Percentiles rank a stretch among this genome's conserved stretches.
phyloP scores from a whole-genome alignment of 2,113 vertebrate species.

The Ceyx melanurus region DNA sequence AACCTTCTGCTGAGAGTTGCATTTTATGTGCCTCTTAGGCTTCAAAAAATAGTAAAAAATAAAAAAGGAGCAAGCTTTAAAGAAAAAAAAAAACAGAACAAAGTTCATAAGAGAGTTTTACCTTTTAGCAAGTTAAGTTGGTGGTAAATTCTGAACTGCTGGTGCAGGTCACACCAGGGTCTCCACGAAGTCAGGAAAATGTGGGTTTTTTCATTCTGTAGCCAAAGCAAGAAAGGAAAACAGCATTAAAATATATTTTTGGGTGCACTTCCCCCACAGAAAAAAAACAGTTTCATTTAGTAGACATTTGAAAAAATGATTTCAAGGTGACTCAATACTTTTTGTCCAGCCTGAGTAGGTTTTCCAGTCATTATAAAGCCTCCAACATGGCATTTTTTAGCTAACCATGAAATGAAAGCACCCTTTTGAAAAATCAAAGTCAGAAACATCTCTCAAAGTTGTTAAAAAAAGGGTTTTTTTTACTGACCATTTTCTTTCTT shows the following conservation, averaged over 20 bases:
- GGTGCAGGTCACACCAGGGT: neutral
- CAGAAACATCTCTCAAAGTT: neutral
- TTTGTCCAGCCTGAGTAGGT: neutral
- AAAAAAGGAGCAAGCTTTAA: neutral
- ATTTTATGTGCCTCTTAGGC: conserved; percentile 31
- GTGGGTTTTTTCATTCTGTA: neutral
- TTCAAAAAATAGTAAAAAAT: neutral
- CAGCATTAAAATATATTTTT: neutral
- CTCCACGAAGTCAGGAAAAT: neutral
- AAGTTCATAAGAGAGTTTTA: neutral
- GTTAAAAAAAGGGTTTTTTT: neutral
- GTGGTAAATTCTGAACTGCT: neutral
- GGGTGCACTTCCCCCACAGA: neutral
- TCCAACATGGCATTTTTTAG: neutral
- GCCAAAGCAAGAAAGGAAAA: neutral
- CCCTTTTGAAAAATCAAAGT: neutral
- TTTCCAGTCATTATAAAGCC: neutral
- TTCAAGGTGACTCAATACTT: neutral
- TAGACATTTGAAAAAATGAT: neutral
- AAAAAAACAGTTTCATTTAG: neutral
- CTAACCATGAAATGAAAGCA: neutral
- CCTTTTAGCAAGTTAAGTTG: neutral
- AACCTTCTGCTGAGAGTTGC: conserved; percentile 46
- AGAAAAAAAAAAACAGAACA: neutral
- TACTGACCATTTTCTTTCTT: neutral